Base-by-base conservation (phyloP, 2,113 vertebrate genomes). In the Hyla sarda region DNA sequence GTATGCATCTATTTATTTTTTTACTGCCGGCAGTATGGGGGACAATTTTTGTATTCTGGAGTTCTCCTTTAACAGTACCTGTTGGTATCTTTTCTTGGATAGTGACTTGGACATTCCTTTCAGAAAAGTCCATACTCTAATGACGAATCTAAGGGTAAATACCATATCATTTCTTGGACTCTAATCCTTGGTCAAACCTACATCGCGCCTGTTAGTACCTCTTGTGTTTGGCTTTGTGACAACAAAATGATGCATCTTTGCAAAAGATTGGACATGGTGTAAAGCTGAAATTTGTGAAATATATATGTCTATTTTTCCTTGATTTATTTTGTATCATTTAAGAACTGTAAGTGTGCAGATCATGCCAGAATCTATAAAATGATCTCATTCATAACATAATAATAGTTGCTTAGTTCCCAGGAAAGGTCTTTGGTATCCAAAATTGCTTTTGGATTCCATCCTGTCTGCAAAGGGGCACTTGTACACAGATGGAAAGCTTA, bases 341-440 rank as follows among this genome's bases (percentile, higher is more conserved):
- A 47, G 25, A 77, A 52, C 28, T 32, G 52, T 21, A 50, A 77
- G 74, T 30, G 16, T 12, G 19, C 8, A 52, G 30, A 30, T 52
- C 13, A 77, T 32, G 48, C 48, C 74, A 77, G 54, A 54, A 17
- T 30, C 47, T 77, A 54, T 77, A 77, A 76, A 76, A 52, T 77
- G 74, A 77, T 32, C 74, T 77, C 25, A 77, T 54, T 32, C 74
- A 77, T 54, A 77, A 77, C 74, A 77, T 77, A 52, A 77, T 52
- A 77, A 77, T 54, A 54, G 74, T 77, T 77, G 74, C 48, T 77
- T 54, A 32, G 74, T 54, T 77, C 74, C 74, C 74, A 77, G 47
- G 13, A 76, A 76, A 76, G n/a, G 73, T 50, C 17, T 54, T 30
- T 52, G 48, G 48, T 9, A 77, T 77, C 47, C 74, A 77, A 54